phyloP scores from a whole-genome alignment of 1,140 invertebrate genomes.

The Heliconius nattereri region DNA sequence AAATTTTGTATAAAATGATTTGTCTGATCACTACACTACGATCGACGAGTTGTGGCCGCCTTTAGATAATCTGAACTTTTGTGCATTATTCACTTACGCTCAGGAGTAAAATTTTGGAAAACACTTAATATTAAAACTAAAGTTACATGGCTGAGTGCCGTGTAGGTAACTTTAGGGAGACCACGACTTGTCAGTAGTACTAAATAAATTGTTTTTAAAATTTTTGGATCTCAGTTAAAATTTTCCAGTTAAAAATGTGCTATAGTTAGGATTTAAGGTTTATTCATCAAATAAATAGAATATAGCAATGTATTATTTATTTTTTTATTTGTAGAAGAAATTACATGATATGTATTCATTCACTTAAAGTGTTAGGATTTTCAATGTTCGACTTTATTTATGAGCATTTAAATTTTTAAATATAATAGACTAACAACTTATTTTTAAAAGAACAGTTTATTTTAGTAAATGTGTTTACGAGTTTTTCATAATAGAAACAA shows the following conservation, averaged over 20 bases:
- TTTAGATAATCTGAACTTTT: too few relatives aligned
- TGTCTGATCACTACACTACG: not conserved
- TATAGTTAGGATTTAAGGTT: not conserved
- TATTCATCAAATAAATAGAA: not conserved
- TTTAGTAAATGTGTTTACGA: not conserved
- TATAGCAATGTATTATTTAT: not conserved
- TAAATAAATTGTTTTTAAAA: not conserved
- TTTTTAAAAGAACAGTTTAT: not conserved
- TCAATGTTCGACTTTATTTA: conserved; percentile 1
- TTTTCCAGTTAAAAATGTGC: conserved; percentile 8
- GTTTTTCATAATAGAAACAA: too few relatives aligned
- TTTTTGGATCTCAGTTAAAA: conserved; percentile 25
- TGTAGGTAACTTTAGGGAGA: too few relatives aligned
- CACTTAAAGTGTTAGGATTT: not conserved
- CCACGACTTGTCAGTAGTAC: too few relatives aligned
- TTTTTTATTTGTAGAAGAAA: conserved; percentile 3
- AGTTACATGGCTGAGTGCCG: too few relatives aligned
- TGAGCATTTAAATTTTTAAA: not conserved
- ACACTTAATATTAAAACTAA: too few relatives aligned
- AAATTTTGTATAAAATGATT: not conserved
- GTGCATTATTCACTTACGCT: too few relatives aligned
- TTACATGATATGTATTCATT: not conserved
- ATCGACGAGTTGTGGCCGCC: too few relatives aligned
- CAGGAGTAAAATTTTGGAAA: too few relatives aligned
- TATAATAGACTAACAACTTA: not conserved